Conservation (phyloP, 1,140 invertebrate genomes). For the Drosophila ironensis region DNA sequence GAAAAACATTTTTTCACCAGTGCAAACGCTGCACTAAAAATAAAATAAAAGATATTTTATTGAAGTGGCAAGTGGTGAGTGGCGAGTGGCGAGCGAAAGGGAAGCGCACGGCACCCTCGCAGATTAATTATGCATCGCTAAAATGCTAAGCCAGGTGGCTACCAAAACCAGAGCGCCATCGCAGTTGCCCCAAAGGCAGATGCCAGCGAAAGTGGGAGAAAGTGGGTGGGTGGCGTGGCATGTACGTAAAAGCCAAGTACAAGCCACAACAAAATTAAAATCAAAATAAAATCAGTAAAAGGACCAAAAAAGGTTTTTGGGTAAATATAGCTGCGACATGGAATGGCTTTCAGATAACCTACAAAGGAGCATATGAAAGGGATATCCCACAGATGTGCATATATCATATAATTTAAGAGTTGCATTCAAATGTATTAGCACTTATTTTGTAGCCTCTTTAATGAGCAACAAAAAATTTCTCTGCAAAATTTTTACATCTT, state of each 20-base stretch:
- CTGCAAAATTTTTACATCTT: no score
- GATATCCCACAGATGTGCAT: no score
- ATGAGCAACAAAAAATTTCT: no score
- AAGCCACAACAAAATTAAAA: conserved; percentile 70
- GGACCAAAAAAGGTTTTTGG: conserved; percentile 31
- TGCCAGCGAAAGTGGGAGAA: conserved; percentile 8
- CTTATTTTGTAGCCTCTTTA: no score
- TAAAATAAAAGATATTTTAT: conserved; percentile 78
- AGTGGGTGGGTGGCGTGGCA: neutral
- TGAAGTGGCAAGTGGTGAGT: conserved; percentile 52
- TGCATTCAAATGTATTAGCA: no score
- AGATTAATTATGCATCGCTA: conserved; percentile 77
- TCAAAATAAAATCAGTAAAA: conserved; percentile 40
- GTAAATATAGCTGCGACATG: conserved; percentile 8
- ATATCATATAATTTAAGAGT: no score
- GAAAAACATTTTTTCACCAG: conserved; percentile 64
- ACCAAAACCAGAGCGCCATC: conserved; percentile 22
- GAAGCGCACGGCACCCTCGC: conserved; percentile 19
- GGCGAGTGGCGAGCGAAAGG: conserved; percentile 20
- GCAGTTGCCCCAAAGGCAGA: conserved; percentile 25
- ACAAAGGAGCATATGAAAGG: neutral
- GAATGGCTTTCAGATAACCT: conserved; percentile 1
- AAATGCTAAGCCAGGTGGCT: conserved; percentile 76
- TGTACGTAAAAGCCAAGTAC: conserved; percentile 70
- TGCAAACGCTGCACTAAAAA: conserved; percentile 73